Evolutionary conservation across 1,140 invertebrate species (phyloP), one percentile per base, ranked within the genome.

Genomic region (Aphis gossypii): DNA sequence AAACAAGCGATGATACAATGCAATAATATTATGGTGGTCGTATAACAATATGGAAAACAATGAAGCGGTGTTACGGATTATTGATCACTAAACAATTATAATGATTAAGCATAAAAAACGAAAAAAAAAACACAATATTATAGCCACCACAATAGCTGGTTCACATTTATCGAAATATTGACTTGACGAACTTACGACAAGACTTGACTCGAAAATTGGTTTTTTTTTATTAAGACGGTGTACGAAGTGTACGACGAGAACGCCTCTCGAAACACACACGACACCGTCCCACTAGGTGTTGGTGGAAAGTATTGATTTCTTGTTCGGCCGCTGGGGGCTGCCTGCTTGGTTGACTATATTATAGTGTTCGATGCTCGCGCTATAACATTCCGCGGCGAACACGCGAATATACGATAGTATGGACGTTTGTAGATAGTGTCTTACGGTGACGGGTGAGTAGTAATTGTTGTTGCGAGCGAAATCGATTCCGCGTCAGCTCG

Each of bases 131-230:
- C 35, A 76, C 60, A 76, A 76, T 76, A 76, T 76, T 76, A 76
- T 41, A 92, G 91, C 60, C 68, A 92, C 90, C 76, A 76, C 60
- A 76, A 76, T n/a, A 92, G 90, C 91, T 48, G 91, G 91, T 90
- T 90, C 88, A 56, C 88, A 38, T 90, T 18, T 21, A 56, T 90
- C 14, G 8, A 25, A 90, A 90, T 76, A 76, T 41, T 51, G 35
- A 90, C 88, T 56, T 18, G 51, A 25, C 88, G 88, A 41, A 90
- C 88, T 90, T 90, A 90, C 46, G 46, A 46, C 88, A 90, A 60
- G 25, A 90, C 23, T 88, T 51, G 48, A 76, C 60, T 76, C n/a
- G 60, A 76, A 14, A 54, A 56, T 41, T 90, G 9, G 21, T 90
- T 87, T 48, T 44, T 14, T n/a, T 46, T 48, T 44, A 30, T n/a